These are phyloP conservation scores for Coptotermes formosanus DNA, from an alignment of 1,140 invertebrate species.

Conservation along the genomic window DNA sequence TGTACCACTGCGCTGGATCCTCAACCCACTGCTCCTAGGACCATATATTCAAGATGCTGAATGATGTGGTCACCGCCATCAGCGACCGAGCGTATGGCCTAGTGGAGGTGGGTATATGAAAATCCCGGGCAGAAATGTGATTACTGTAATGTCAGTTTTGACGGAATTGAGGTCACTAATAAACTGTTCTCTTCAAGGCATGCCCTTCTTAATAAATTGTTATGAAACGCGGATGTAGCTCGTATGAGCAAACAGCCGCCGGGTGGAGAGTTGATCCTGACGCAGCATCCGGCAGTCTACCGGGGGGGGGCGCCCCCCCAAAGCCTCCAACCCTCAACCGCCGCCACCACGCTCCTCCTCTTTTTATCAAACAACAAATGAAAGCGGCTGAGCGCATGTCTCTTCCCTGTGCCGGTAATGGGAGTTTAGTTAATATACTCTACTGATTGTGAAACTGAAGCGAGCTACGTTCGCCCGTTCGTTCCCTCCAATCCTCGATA, in stretches of 20 bases:
- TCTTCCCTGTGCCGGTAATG: slow-evolving; percentile 31
- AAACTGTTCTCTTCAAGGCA: neutral
- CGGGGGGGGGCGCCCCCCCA: neutral
- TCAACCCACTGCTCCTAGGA: too few species aligned
- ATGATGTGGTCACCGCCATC: too few species aligned
- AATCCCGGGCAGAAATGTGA: neutral
- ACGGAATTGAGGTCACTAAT: neutral
- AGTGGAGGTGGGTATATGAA: neutral
- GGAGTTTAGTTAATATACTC: slow-evolving; percentile 38
- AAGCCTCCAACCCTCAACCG: neutral
- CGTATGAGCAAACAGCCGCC: slow-evolving; percentile 26
- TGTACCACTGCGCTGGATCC: too few species aligned
- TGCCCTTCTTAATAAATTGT: slow-evolving; percentile 35
- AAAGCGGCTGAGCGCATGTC: slow-evolving; percentile 24
- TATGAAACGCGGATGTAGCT: slow-evolving; percentile 33
- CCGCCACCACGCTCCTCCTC: slow-evolving; percentile 27
- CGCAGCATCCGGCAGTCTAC: slow-evolving; percentile 22
- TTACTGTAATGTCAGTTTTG: slow-evolving; percentile 1
- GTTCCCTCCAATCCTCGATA: slow-evolving; percentile 36
- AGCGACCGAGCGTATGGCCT: too few species aligned
- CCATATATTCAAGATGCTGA: too few species aligned
- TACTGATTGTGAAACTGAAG: slow-evolving; percentile 32
- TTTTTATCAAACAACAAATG: slow-evolving; percentile 37
- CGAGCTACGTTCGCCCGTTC: neutral
- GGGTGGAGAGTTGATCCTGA: neutral